These are phyloP conservation scores for Heterotilapia buettikoferi DNA, from an alignment of 2,113 vertebrate species.

Conservation along the genomic window DNA sequence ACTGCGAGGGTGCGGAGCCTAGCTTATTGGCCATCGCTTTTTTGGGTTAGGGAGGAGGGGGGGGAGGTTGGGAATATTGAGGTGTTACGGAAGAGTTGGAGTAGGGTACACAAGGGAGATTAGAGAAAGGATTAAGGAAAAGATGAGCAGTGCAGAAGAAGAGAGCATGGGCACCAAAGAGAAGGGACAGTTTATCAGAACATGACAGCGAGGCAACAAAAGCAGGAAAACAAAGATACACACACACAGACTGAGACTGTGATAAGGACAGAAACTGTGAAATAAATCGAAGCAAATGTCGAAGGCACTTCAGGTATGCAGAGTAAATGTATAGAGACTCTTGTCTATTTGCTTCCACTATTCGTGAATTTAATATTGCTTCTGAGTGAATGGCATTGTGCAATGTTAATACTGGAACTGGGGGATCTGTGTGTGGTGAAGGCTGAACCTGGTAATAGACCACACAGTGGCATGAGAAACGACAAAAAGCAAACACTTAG, in stretches of 20 bases:
- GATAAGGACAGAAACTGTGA: constrained; percentile 32
- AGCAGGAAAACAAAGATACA: constrained; percentile 7
- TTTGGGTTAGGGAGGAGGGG: background rate
- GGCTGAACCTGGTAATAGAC: background rate
- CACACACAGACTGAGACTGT: background rate
- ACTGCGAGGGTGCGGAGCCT: constrained; percentile 71
- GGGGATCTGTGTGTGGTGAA: background rate
- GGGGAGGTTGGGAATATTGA: constrained; percentile 29
- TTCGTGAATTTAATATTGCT: background rate
- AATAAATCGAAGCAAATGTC: constrained; percentile 1
- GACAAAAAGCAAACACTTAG: constrained; percentile 11
- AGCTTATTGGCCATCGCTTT: constrained; percentile 67
- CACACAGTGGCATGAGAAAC: constrained; percentile 24
- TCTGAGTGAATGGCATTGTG: background rate
- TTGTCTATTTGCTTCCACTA: background rate
- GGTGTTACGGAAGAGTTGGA: constrained; percentile 36
- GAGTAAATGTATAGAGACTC: background rate
- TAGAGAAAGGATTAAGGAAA: constrained; percentile 40
- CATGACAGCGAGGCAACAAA: background rate
- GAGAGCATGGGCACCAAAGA: constrained; percentile 27
- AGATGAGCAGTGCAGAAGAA: constrained; percentile 41
- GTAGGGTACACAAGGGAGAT: constrained; percentile 34
- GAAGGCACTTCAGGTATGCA: background rate
- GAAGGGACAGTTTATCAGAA: constrained; percentile 38
- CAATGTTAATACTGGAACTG: background rate